Evolutionary conservation across 2,113 vertebrate species (phyloP).

Genomic region (Pseudorasbora parva): DNA sequence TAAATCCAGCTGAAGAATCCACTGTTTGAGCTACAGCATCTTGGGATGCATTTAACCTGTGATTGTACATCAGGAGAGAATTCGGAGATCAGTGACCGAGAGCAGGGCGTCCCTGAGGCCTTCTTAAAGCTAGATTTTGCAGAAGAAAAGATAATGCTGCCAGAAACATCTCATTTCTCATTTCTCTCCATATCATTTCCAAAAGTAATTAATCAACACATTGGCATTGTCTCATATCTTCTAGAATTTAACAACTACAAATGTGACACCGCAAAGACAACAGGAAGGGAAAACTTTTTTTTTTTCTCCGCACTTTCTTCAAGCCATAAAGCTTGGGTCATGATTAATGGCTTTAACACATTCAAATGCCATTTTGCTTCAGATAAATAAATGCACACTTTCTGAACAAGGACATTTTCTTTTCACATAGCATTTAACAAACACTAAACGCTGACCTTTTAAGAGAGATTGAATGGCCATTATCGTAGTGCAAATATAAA

Average conservation of each 20-base stretch:
- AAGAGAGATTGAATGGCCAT: constrained; percentile 20
- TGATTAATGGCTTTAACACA: constrained; percentile 34
- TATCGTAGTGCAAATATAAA: constrained; percentile 24
- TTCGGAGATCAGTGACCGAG: constrained; percentile 45
- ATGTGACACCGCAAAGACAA: background rate
- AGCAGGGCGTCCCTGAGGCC: constrained; percentile 37
- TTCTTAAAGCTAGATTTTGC: constrained; percentile 13
- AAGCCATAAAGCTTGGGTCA: background rate
- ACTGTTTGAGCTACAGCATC: constrained; percentile 27
- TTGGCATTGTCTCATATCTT: background rate
- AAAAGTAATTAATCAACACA: background rate
- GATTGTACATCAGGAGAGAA: constrained; percentile 50
- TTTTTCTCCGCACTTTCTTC: background rate
- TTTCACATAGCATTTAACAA: constrained; percentile 11
- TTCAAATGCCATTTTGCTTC: constrained; percentile 28
- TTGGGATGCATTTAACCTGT: constrained; percentile 60
- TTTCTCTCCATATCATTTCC: background rate
- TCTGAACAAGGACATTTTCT: constrained; percentile 7
- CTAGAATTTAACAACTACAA: background rate
- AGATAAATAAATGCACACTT: constrained; percentile 41
- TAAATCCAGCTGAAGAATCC: constrained; percentile 51
- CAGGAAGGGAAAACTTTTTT: background rate
- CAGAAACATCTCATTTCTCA: background rate
- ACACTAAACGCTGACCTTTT: constrained; percentile 28
- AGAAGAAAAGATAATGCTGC: constrained; percentile 13